Percentiles rank a stretch among this genome's conserved stretches.
Evolutionary conservation across 2,888 invertebrate genomes (phyloP).

Genomic region (Drosophila mimica): DNA sequence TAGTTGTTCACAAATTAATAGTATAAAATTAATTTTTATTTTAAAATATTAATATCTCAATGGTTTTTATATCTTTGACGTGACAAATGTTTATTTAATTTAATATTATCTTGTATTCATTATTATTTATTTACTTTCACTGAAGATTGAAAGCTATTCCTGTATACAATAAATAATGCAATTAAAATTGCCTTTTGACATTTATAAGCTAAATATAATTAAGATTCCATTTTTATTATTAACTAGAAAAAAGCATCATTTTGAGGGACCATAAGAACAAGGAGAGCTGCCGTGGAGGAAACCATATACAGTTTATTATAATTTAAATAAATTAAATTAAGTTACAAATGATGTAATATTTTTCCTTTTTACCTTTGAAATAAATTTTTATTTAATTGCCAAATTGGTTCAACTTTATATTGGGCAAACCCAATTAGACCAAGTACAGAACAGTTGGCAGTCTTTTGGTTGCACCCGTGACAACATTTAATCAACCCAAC

Average conservation of each 20-base stretch:
- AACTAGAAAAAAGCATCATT: neutral
- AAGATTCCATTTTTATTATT: neutral
- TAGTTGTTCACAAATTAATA: neutral
- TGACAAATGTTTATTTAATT: neutral
- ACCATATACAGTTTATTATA: neutral
- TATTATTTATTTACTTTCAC: too few relatives aligned
- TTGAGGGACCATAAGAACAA: too few relatives aligned
- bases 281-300: too few relatives aligned
- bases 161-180: neutral
- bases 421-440: neutral
- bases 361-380: neutral
- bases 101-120: too few relatives aligned
- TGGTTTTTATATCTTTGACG: neutral
- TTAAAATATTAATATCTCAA: neutral
- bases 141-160: too few relatives aligned
- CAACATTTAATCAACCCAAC: neutral
- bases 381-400: neutral
- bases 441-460: neutral
- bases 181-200: neutral
- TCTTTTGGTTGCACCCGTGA: neutral
- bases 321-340: neutral
- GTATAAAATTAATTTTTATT: neutral
- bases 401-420: neutral
- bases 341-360: neutral
- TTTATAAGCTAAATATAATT: neutral